phyloP scores from a whole-genome alignment of 2,888 invertebrate species.

The Drosophila fungiperda region DNA sequence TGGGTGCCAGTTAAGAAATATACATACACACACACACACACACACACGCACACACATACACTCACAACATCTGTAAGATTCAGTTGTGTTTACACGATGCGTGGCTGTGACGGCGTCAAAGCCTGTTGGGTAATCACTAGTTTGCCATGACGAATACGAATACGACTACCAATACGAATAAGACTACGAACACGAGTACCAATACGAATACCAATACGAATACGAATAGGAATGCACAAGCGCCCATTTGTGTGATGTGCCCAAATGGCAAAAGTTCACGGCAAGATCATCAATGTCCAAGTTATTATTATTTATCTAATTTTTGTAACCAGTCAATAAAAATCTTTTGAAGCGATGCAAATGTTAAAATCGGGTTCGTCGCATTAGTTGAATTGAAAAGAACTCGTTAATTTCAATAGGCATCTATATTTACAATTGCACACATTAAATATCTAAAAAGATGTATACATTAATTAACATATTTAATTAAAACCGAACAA shows the following conservation, averaged over 20 bases:
- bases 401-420: slow-evolving; percentile 16
- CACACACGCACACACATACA: slow-evolving; percentile 1
- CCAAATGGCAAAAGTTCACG: slow-evolving; percentile 75
- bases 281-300: slow-evolving; percentile 77
- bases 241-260: slow-evolving; percentile 39
- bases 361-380: slow-evolving; percentile 14
- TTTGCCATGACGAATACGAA: slow-evolving; percentile 65
- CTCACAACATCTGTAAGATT: background rate
- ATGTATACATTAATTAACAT: slow-evolving; percentile 33
- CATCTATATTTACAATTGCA: background rate
- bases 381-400: slow-evolving; percentile 12
- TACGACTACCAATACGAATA: slow-evolving; percentile 24
- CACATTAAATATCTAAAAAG: background rate
- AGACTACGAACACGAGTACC: slow-evolving; percentile 15
- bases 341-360: slow-evolving; percentile 21
- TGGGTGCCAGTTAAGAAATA: slow-evolving; percentile 16
- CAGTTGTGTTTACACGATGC: slow-evolving; percentile 39
- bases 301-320: slow-evolving; percentile 56
- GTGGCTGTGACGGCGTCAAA: slow-evolving; percentile 47
- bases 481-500: slow-evolving; percentile 20
- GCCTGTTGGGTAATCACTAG: slow-evolving; percentile 69
- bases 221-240: slow-evolving; percentile 16
- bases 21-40: slow-evolving; percentile 1
- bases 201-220: slow-evolving; percentile 17
- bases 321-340: slow-evolving; percentile 56